Base-by-base conservation (phyloP, 23 tunicate species). In the Ascidia mentula region DNA sequence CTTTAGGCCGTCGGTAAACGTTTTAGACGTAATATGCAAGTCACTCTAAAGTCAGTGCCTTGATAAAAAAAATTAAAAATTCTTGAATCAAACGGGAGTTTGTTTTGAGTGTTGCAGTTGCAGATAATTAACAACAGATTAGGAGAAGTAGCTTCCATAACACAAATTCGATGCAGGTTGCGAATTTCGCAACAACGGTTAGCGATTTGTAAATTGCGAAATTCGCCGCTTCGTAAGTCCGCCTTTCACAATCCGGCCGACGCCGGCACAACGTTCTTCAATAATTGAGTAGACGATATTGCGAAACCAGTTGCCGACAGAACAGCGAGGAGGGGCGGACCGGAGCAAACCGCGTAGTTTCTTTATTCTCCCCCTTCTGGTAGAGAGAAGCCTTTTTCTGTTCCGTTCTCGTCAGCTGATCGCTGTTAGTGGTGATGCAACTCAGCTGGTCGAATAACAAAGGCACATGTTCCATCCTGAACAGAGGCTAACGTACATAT, bases 401-500 rank as follows among this genome's bases (percentile, higher is more conserved):
- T 35, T 74, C 34, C 37, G 38, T 40, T 30, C 81, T 77, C 69
- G 81, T 77, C 81, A 77, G 81, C 81, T 77, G 81, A 77, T 77
- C 69, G 75, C 46, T 13, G 46, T 32, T 46, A 74, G 65, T 28
- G 65, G 24, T 53, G 65, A 53, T 28, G 65, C 65, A 53, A 53
- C 65, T 53, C 65, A 9, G 28, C 1, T 3, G 1, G 65, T 26
- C 65, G 24, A 53, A 53, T 28, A 42, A 42, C 53, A 53, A 53
- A 53, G 65, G 65, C 65, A 53, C 65, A 53, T 53, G 65, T 53
- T 53, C 24, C 12, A 53, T 53, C 13, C 65, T 9, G n/a, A n/a
- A n/a, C n/a, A n/a, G n/a, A n/a, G n/a, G n/a, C n/a, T n/a, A n/a
- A n/a, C n/a, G n/a, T n/a, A n/a, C n/a, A n/a, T n/a, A n/a, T n/a